Conservation (phyloP, 2,888 invertebrate species). For the Dromius quadrimaculatus region DNA sequence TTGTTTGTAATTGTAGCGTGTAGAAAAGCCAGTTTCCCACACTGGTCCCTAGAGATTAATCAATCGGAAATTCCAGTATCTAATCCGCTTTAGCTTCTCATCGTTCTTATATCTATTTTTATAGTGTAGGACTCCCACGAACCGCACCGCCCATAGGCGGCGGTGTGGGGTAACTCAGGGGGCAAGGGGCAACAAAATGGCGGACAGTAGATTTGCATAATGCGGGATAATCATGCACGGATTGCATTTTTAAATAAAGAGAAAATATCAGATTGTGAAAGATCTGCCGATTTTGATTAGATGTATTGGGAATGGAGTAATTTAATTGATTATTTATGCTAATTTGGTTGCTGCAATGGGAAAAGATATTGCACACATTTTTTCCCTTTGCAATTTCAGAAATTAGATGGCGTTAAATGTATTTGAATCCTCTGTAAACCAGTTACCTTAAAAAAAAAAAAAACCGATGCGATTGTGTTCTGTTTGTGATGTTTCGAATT, state of each 20-base stretch:
- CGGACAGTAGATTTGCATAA: neutral
- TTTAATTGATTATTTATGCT: slow-evolving; percentile 5
- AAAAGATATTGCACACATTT: no score
- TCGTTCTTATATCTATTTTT: neutral
- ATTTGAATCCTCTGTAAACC: neutral
- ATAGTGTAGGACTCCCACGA: neutral
- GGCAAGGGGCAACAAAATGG: neutral
- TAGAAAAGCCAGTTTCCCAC: no score
- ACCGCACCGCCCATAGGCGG: slow-evolving; percentile 8
- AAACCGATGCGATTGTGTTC: no score
- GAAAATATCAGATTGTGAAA: neutral
- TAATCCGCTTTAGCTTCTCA: neutral
- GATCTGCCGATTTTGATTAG: neutral
- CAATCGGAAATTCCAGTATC: neutral
- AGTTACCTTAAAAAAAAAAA: slow-evolving; percentile 8
- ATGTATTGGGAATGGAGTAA: neutral
- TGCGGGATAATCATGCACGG: slow-evolving; percentile 9
- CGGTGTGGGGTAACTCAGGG: neutral
- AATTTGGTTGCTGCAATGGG: no score
- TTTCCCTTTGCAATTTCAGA: slow-evolving; percentile 3
- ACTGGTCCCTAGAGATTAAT: neutral
- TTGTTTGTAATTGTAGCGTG: no score
- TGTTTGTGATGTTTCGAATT: neutral
- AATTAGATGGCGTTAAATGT: slow-evolving; percentile 1
- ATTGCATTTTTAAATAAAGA: no score